Base-by-base conservation (phyloP, 2,797 vertebrate genomes). In the Coregonus sp. region DNA sequence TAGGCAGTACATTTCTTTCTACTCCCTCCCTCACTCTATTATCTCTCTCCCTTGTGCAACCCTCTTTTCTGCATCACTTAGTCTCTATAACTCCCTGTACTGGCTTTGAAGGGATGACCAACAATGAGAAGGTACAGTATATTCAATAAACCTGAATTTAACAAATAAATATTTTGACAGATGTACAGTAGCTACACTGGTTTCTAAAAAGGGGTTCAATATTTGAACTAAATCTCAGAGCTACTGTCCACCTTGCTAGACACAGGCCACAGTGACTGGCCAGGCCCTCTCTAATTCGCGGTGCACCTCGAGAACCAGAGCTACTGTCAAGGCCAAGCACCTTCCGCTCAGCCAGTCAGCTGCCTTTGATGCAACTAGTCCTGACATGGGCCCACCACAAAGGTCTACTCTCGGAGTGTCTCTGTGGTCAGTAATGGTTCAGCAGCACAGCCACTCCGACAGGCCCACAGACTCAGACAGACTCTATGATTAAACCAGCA, bases 1-100 rank as follows among this genome's bases (percentile, higher is more conserved):
- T 96, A 94, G 83, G 87, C 88, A 90, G 89, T 94, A 90, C 88
- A 94, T 93, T 93, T 95, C 93, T 91, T 87, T 88, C 90, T 12
- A 12, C 40, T 89, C 84, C 87, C 78, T 81, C 63, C 70, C 66
- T 81, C 79, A n/a, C 76, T 20, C 71, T 73, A 63, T 78, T 14
- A 37, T 47, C 25, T 61, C 78, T 73, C 79, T 66, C 79, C 72
- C 83, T 82, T 85, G n/a, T 40, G n/a, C n/a, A 85, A 7, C 80
- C 81, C 14, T 70, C 29, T 54, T 80, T 84, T 90, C 85, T 52
- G 68, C 35, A 69, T 67, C 65, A 15, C 52, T 68, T 47, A 67
- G 7, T 31, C 25, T 63, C 77, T 70, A 40, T 40, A 75, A 47
- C 40, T 11, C 40, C 40, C 2, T 11, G 40, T 85, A 86, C 87